These are phyloP conservation scores for Atlantisia rogersi DNA, from an alignment of 2,113 vertebrate genomes.

Conservation along the genomic window DNA sequence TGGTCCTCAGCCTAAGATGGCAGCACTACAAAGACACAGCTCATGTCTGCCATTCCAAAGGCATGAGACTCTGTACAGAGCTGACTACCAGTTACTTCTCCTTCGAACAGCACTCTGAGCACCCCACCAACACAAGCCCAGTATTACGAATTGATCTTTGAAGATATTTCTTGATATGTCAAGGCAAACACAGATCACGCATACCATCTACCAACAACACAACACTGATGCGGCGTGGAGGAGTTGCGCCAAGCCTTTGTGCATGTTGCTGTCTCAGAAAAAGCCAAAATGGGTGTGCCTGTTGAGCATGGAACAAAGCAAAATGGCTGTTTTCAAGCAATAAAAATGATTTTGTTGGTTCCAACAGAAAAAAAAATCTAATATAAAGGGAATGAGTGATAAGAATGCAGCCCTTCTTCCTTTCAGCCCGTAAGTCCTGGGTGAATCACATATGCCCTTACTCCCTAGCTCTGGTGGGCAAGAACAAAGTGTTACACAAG, in stretches of 20 bases:
- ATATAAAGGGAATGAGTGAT: not conserved
- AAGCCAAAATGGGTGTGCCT: not conserved
- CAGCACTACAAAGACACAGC: not conserved
- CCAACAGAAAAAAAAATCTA: not conserved
- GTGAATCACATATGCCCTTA: not conserved
- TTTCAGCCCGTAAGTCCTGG: not conserved
- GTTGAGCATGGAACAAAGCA: not conserved
- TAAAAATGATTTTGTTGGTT: not conserved
- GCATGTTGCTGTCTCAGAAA: not conserved
- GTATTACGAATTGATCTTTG: not conserved
- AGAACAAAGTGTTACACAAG: not conserved
- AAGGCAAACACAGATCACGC: not conserved
- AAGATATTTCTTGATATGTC: fast-evolving
- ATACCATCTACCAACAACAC: not conserved
- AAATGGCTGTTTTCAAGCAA: slow-evolving; percentile 1
- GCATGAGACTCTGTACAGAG: not conserved
- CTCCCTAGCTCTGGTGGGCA: not conserved
- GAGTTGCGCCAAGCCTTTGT: not conserved
- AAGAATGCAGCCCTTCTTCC: not conserved
- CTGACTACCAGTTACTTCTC: not conserved
- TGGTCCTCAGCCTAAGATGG: not conserved
- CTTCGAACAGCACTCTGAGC: not conserved
- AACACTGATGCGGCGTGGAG: not conserved
- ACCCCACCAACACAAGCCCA: not conserved
- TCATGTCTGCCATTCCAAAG: not conserved